These are phyloP conservation scores for Saxidomus purpurata DNA, from an alignment of 1,140 invertebrate species.

Conservation along the genomic window DNA sequence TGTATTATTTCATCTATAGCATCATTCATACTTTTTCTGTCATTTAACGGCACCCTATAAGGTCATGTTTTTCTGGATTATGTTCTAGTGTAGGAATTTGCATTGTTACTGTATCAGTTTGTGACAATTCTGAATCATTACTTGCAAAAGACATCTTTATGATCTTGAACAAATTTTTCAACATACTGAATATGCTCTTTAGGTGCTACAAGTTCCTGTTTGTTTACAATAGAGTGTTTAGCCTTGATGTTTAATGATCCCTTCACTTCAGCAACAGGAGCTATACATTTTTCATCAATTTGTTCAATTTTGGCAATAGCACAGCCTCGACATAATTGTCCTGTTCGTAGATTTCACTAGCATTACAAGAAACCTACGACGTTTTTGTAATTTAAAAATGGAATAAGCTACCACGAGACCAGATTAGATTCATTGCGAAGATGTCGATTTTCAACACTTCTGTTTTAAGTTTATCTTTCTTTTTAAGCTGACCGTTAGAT, in stretches of 20 bases:
- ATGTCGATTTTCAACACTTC: background rate
- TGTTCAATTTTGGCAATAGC: too few relatives aligned
- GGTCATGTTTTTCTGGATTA: conserved; percentile 32
- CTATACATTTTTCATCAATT: too few relatives aligned
- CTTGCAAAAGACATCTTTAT: conserved; percentile 21
- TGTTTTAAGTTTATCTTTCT: conserved; percentile 23
- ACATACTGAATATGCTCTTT: too few relatives aligned
- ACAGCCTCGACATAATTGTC: too few relatives aligned
- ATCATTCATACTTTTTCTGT: background rate
- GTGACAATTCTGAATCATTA: conserved; percentile 12
- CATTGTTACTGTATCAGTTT: conserved; percentile 41
- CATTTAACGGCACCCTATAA: conserved; percentile 27
- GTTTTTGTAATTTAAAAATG: too few relatives aligned
- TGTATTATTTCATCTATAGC: too few relatives aligned
- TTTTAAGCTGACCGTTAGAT: too few relatives aligned
- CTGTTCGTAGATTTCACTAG: too few relatives aligned
- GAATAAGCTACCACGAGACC: background rate
- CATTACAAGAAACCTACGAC: background rate
- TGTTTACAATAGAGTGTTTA: too few relatives aligned
- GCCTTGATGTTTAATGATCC: too few relatives aligned
- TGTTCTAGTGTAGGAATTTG: conserved; percentile 15
- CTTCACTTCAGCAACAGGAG: too few relatives aligned
- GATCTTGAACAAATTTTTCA: background rate
- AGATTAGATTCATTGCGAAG: background rate
- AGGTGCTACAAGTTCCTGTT: too few relatives aligned